Base-by-base conservation (phyloP, 1,140 invertebrate genomes). In the Bombus sibiricus region DNA sequence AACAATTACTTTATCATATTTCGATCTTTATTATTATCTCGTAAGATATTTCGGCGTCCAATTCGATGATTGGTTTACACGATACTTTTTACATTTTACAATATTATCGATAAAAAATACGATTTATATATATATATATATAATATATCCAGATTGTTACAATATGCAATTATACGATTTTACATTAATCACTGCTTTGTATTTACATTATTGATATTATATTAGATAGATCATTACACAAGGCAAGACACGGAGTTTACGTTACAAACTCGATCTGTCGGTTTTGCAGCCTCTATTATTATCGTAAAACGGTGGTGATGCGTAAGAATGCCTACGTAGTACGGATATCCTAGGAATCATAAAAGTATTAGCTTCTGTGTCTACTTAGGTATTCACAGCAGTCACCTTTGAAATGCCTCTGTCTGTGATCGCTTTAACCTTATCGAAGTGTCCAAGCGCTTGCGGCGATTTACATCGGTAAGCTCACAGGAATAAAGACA, bases 361-460 rank as follows among this genome's bases (percentile, higher is more conserved):
- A 87, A 91, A 90, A 93, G 89, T 93, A 92, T 93, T 91, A 93
- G 89, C 88, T 76, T 91, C 86, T 86, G 89, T 86, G 80, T 81
- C 86, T 83, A 82, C 62, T 37, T 83, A 88, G 89, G 87, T 87
- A 88, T 92, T 92, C 86, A 77, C 87, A 89, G 73, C 66, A 85
- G 57, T 89, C 86, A 85, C 86, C 85, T 90, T 85, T 85, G 66
- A 81, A 92, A 93, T 90, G 91, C 90, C 89, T 93, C 91, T 91
- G 88, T 93, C 92, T 94, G 94, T 93, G 93, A 93, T 94, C 88
- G 90, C 89, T 94, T 93, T 92, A 93, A 91, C 89, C 83, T 93
- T 93, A 92, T 93, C 91, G 89, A 92, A 88, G 91, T 93, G 90
- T 93, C 90, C 89, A 91, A 93, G 92, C 81, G 87, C 90, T 94